These are phyloP conservation scores for Cydia splendana DNA, from an alignment of 1,140 invertebrate genomes.

Conservation along the genomic window DNA sequence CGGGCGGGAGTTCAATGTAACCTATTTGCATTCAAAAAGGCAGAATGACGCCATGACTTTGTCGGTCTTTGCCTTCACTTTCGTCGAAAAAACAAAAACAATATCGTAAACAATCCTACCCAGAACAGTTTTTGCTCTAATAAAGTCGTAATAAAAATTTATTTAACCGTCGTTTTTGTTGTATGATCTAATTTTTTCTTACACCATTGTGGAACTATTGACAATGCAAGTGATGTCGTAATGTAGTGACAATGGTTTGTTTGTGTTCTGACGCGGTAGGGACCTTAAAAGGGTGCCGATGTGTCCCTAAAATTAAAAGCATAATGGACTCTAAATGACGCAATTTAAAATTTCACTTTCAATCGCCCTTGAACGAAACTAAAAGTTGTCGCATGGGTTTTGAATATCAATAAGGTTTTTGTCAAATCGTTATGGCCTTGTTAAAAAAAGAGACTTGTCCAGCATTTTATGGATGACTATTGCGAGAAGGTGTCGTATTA, in stretches of 20 bases:
- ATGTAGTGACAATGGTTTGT: slow-evolving; percentile 58
- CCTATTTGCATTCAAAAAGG: slow-evolving; percentile 71
- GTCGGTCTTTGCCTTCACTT: slow-evolving; percentile 54
- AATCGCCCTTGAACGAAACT: slow-evolving; percentile 14
- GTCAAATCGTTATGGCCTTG: neutral
- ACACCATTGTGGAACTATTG: slow-evolving; percentile 39
- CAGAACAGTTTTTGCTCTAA: slow-evolving; percentile 67
- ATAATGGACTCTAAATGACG: slow-evolving; percentile 21
- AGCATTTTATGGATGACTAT: no score
- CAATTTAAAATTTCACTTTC: slow-evolving; percentile 31
- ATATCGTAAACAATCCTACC: slow-evolving; percentile 55
- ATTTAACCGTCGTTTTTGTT: slow-evolving; percentile 50
- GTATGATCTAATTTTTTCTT: slow-evolving; percentile 55
- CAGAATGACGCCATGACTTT: slow-evolving; percentile 53
- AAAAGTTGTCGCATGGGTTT: slow-evolving; percentile 15
- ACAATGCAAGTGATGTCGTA: slow-evolving; percentile 53
- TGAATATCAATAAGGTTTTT: slow-evolving; percentile 5
- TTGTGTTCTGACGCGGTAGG: slow-evolving; percentile 40
- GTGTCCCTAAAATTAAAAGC: slow-evolving; percentile 36
- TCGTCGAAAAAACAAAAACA: slow-evolving; percentile 53
- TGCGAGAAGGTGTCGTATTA: no score
- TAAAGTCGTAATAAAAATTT: slow-evolving; percentile 62
- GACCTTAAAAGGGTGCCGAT: slow-evolving; percentile 40
- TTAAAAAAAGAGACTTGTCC: neutral
- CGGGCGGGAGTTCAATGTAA: slow-evolving; percentile 59